These are phyloP conservation scores for Parnassius smintheus DNA, from an alignment of 2,888 invertebrate genomes.

Conservation along the genomic window DNA sequence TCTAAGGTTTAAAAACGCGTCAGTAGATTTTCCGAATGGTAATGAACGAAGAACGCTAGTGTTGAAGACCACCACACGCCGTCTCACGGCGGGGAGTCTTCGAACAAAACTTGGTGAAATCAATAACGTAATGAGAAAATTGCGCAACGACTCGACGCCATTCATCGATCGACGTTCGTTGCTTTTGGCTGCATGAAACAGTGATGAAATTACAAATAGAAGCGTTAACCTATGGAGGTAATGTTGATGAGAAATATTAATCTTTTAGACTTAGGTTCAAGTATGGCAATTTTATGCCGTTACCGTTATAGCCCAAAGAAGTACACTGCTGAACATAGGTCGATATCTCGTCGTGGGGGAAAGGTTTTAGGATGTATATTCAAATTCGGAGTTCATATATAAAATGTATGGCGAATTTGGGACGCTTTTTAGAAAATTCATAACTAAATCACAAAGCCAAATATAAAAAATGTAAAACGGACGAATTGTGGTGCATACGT, in stretches of 20 bases:
- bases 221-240: conserved; percentile 15
- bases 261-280: not conserved
- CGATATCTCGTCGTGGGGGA: too few relatives aligned
- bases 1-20: conserved; percentile 33
- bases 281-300: too few relatives aligned
- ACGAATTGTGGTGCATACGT: too few relatives aligned
- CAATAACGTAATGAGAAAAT: conserved; percentile 76
- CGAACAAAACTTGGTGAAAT: conserved; percentile 69
- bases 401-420: too few relatives aligned
- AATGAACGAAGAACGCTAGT: conserved; percentile 35
- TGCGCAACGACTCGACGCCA: conserved; percentile 60
- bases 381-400: too few relatives aligned
- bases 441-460: too few relatives aligned
- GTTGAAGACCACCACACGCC: conserved; percentile 42
- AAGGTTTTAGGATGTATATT: too few relatives aligned
- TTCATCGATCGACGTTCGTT: conserved; percentile 46
- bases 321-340: too few relatives aligned
- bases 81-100: conserved; percentile 58
- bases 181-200: conserved; percentile 44
- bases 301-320: too few relatives aligned
- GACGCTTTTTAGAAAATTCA: too few relatives aligned
- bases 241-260: conserved; percentile 22
- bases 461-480: too few relatives aligned
- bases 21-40: conserved; percentile 38
- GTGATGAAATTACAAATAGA: conserved; percentile 35